Evolutionary conservation across 2,888 invertebrate species (phyloP).

Genomic region (Diloba caeruleocephala): DNA sequence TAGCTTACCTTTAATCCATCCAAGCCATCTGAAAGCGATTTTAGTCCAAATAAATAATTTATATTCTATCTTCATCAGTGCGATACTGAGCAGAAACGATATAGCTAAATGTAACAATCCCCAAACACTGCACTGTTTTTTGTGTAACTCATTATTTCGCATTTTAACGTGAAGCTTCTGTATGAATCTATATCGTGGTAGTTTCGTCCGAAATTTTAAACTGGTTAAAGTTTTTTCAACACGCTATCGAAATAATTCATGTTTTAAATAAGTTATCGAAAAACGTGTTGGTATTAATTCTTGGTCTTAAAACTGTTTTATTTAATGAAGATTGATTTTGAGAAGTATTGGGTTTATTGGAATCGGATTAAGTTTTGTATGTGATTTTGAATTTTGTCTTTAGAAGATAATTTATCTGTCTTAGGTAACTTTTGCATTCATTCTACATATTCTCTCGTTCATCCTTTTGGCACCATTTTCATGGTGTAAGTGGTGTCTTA

Average conservation of each 20-base stretch:
- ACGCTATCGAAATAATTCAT: slow-evolving; percentile 57
- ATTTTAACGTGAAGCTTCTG: slow-evolving; percentile 22
- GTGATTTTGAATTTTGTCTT: slow-evolving; percentile 10
- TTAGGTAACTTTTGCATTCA: neutral
- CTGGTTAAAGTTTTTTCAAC: slow-evolving; percentile 57
- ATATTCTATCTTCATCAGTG: too few species aligned
- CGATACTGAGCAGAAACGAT: too few species aligned
- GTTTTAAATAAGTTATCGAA: slow-evolving; percentile 55
- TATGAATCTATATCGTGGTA: slow-evolving; percentile 6
- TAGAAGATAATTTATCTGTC: neutral
- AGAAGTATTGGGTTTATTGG: slow-evolving; percentile 25
- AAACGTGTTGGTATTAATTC: slow-evolving; percentile 50
- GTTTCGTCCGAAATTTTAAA: slow-evolving; percentile 62
- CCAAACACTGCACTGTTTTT: too few species aligned
- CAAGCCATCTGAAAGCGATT: too few species aligned
- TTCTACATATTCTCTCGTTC: too few species aligned
- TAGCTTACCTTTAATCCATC: too few species aligned
- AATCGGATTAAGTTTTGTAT: slow-evolving; percentile 2
- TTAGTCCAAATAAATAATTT: too few species aligned
- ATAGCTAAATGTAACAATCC: too few species aligned
- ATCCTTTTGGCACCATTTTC: too few species aligned
- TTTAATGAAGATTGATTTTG: slow-evolving; percentile 50
- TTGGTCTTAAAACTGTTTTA: slow-evolving; percentile 41
- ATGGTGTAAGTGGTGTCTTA: too few species aligned
- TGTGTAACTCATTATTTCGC: neutral